These are phyloP conservation scores for Drosophila rufa DNA, from an alignment of 1,140 invertebrate species.

Conservation along the genomic window DNA sequence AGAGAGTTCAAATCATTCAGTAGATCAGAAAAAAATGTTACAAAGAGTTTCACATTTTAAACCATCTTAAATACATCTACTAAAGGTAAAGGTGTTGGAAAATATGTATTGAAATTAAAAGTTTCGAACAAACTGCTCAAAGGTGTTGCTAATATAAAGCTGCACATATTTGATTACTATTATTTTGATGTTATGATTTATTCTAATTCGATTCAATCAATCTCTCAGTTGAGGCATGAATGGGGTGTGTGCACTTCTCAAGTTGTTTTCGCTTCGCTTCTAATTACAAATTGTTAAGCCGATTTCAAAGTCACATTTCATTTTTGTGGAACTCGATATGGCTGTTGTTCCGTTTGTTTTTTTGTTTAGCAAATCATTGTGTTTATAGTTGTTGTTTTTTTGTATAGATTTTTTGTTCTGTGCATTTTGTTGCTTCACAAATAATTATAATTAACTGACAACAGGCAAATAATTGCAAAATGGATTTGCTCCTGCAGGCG, in stretches of 20 bases:
- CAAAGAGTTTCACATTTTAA: too few relatives aligned
- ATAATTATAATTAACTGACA: constrained; percentile 69
- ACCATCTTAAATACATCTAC: background rate
- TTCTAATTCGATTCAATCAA: constrained; percentile 37
- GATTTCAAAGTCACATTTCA: constrained; percentile 48
- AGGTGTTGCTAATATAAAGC: background rate
- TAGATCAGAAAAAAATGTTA: too few relatives aligned
- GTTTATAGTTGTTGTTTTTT: constrained; percentile 20
- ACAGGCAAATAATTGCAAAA: constrained; percentile 68
- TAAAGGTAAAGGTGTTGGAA: background rate
- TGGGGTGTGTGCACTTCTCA: constrained; percentile 39
- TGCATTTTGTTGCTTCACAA: constrained; percentile 47
- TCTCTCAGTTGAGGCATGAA: constrained; percentile 16
- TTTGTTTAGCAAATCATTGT: constrained; percentile 43
- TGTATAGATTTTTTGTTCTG: constrained; percentile 10
- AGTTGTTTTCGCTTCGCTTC: constrained; percentile 30
- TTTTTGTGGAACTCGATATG: constrained; percentile 20
- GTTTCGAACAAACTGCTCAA: background rate
- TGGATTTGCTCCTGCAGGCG: constrained; percentile 70
- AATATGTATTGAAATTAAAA: background rate
- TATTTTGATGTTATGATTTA: constrained; percentile 25
- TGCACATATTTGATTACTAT: constrained; percentile 7
- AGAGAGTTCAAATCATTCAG: too few relatives aligned
- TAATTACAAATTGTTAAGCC: constrained; percentile 53
- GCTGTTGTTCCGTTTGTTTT: constrained; percentile 5